Conservation (phyloP, 2,113 vertebrate species). For the Malurus alboscapulatus region DNA sequence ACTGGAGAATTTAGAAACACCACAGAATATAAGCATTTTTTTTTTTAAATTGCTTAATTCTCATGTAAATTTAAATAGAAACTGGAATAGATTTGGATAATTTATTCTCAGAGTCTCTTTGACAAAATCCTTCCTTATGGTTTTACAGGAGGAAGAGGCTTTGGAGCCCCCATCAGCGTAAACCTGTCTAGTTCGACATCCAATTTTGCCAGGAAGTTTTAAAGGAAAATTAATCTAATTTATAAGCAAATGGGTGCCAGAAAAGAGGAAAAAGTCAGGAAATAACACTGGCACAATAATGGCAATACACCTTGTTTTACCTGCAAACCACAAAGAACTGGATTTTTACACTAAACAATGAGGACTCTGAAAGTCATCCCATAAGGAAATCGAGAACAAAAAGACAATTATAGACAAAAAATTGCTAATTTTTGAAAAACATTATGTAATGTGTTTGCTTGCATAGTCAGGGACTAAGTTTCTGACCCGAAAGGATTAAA, state of each 20-base stretch:
- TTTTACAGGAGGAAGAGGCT: neutral
- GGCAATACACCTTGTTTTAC: neutral
- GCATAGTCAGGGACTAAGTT: neutral
- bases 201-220: neutral
- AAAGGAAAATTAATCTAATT: neutral
- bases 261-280: neutral
- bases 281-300: neutral
- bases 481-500: slow-evolving; percentile 1
- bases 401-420: neutral
- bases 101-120: neutral
- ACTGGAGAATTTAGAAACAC: neutral
- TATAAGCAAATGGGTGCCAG: neutral
- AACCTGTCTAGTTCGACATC: neutral
- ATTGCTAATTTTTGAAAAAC: neutral
- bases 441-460: neutral
- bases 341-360: neutral
- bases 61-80: neutral
- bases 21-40: neutral
- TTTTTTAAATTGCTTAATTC: neutral
- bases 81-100: neutral
- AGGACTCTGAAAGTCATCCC: neutral
- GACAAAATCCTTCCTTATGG: neutral
- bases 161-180: neutral
- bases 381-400: neutral
- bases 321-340: neutral